phyloP scores from a whole-genome alignment of 2,888 invertebrate species.

The Arrhopalites spinosus region DNA sequence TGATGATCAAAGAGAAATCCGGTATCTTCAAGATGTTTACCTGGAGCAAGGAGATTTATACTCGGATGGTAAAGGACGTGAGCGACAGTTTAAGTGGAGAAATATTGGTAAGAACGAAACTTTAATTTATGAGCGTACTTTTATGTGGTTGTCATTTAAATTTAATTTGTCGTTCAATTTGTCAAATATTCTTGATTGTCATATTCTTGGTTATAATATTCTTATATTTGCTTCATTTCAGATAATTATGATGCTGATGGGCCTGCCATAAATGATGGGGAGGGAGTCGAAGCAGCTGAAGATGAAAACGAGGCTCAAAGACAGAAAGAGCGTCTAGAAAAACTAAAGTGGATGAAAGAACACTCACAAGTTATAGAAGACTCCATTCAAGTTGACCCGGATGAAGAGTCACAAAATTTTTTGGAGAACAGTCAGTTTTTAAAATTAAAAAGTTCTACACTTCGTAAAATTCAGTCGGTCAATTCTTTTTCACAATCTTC shows the following conservation, averaged over 20 bases:
- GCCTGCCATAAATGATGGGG: constrained; percentile 55
- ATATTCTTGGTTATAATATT: too few species aligned
- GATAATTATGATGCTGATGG: constrained; percentile 57
- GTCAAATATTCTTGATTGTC: too few species aligned
- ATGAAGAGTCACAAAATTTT: constrained; percentile 44
- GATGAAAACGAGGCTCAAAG: constrained; percentile 75
- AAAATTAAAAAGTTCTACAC: constrained; percentile 61
- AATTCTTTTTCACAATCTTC: neutral
- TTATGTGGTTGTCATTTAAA: too few species aligned
- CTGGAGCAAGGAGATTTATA: constrained; percentile 88
- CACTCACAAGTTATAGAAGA: constrained; percentile 48
- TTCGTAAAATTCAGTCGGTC: constrained; percentile 50
- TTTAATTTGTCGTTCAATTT: too few species aligned
- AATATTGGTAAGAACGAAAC: constrained; percentile 72
- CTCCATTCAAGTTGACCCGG: constrained; percentile 40
- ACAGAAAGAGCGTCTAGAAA: constrained; percentile 77
- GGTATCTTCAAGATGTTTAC: constrained; percentile 80
- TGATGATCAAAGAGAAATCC: constrained; percentile 83
- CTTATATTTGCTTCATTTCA: constrained; percentile 39
- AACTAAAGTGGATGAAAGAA: constrained; percentile 75
- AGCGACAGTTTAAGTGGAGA: constrained; percentile 84
- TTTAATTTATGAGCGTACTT: too few species aligned
- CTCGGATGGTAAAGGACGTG: constrained; percentile 73
- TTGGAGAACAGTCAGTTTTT: constrained; percentile 61
- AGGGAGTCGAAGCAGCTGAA: constrained; percentile 71